phyloP scores from a whole-genome alignment of 2,113 vertebrate genomes.

The Desmodus rotundus region DNA sequence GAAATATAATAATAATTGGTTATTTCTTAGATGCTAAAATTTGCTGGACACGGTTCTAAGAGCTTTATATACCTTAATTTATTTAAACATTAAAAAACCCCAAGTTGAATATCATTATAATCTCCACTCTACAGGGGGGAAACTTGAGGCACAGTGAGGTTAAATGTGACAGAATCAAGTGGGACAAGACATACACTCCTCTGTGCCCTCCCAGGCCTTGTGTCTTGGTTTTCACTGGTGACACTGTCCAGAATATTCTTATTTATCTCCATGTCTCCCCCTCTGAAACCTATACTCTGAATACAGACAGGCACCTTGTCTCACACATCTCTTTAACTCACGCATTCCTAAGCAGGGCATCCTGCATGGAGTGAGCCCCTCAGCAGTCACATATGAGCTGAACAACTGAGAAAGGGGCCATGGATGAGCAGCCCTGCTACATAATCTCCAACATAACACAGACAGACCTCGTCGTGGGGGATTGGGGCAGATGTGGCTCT shows the following conservation, averaged over 20 bases:
- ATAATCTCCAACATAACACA: rapidly evolving
- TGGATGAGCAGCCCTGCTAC: background rate
- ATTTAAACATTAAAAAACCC: background rate
- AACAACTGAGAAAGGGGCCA: background rate
- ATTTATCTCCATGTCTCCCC: background rate
- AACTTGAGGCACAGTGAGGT: background rate
- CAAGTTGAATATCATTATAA: background rate
- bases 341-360: background rate
- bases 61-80: background rate
- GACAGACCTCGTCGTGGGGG: rapidly evolving
- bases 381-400: background rate
- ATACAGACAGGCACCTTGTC: background rate
- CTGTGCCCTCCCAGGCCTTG: rapidly evolving
- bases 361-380: background rate
- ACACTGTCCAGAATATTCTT: background rate
- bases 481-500: rapidly evolving
- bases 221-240: background rate
- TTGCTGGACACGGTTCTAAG: background rate
- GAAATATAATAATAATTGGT: background rate
- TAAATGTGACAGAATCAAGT: background rate
- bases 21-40: background rate
- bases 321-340: background rate
- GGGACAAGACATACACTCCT: background rate
- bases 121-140: background rate
- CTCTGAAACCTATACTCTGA: background rate